Base-by-base conservation (phyloP, 2,888 invertebrate species). In the Griposia aprilina region DNA sequence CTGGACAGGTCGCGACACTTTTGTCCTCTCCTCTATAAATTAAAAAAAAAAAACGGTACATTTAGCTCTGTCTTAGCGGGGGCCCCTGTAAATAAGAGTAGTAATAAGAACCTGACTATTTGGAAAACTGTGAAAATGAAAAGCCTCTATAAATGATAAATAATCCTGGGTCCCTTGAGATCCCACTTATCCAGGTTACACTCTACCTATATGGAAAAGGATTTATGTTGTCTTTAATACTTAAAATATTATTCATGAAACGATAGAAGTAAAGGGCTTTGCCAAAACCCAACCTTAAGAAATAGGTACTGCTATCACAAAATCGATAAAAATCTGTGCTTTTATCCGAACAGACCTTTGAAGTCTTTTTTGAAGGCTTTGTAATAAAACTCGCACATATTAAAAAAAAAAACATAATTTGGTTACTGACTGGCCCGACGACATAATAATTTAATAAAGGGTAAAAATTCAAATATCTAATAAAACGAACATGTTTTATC, bases 401-500 rank as follows among this genome's bases (percentile, higher is more conserved):
- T n/a, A n/a, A 17, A 23, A 45, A 55, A 62, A n/a, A 17, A 62
- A 26, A 17, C 15, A 60, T 41, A 41, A 55, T 66, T 60, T 60
- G 23, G 26, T 80, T 67, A 67, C 59, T 1, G 26, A 50, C 63
- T 2, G n/a, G 20, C n/a, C 50, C 7, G 20, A 23, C 55, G 4
- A 26, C 13, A 7, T 15, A 8, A 74, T 67, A 57, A 74, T 48
- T 80, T 48, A 60, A 50, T 67, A 20, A 55, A 26, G 15, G 23
- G 52, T 78, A 45, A 52, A 78, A 52, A 36, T 23, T 36, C 7
- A 57, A 57, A 57, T 60, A 41, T 60, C 15, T n/a, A 30, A 66
- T 60, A 41, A 4, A 17, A 50, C 17, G 10, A 36, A 48, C 10
- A 48, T 57, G 4, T 17, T 57, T 36, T 45, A 17, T 72, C 1